Percentiles rank a stretch among this genome's conserved stretches.
Evolutionary conservation across 2,888 invertebrate species (phyloP).

Genomic region (Brachyptera risi): DNA sequence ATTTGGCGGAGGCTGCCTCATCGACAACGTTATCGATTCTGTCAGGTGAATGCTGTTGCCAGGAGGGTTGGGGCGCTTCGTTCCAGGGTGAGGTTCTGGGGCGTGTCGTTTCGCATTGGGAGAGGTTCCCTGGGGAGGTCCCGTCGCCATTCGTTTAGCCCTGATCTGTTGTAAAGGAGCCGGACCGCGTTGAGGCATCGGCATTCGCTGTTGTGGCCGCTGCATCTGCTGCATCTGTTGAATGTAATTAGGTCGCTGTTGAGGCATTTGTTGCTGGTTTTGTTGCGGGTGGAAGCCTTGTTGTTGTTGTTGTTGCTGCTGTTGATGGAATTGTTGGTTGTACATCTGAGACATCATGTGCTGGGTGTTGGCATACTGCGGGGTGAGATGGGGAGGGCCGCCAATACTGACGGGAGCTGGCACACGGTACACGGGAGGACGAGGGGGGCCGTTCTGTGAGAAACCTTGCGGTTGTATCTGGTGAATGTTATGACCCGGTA

Average conservation of each 20-base stretch:
- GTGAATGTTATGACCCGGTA: constrained; percentile 38
- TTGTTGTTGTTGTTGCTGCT: constrained; percentile 22
- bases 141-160: constrained; percentile 42
- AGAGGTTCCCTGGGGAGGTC: neutral
- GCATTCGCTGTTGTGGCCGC: constrained; percentile 48
- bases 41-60: constrained; percentile 69
- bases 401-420: constrained; percentile 39
- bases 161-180: constrained; percentile 47
- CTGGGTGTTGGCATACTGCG: constrained; percentile 8
- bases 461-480: constrained; percentile 34
- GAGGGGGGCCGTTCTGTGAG: constrained; percentile 36
- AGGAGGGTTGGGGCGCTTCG: constrained; percentile 68
- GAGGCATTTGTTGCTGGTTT: constrained; percentile 10
- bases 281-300: constrained; percentile 7
- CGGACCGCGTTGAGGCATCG: constrained; percentile 49
- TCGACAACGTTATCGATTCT: constrained; percentile 68
- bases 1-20: constrained; percentile 44
- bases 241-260: constrained; percentile 39
- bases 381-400: constrained; percentile 35
- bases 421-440: constrained; percentile 44
- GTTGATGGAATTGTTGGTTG: constrained; percentile 17
- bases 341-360: constrained; percentile 1
- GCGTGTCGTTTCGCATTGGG: constrained; percentile 43
- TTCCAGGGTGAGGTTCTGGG: constrained; percentile 67
- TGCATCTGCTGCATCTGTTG: constrained; percentile 56